Evolutionary conservation across 2,797 vertebrate genomes (phyloP), one percentile per base, ranked within the genome.

Genomic region (Tokudaia muenninki): DNA sequence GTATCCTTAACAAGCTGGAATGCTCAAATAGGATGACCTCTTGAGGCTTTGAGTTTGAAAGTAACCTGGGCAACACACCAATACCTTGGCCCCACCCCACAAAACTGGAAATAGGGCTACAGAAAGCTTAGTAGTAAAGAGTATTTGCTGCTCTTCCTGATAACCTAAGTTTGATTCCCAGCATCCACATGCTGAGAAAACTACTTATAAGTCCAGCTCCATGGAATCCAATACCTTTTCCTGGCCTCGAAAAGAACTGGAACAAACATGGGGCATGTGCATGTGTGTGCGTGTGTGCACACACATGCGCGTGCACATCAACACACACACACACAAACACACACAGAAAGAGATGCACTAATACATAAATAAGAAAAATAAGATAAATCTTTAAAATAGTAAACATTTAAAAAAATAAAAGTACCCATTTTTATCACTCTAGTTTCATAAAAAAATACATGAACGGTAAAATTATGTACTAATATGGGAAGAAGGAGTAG

Each of bases 371-470:
- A 74, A 37, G 24, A 34, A 77, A 41, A 65, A 78, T 63, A 90
- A 16, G 47, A 67, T 50, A 67, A 24, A n/a, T 67, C 44, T 70
- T 70, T 87, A 5, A n/a, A 70, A 70, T 70, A 67, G 31, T 67
- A 67, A 63, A 41, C 16, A 63, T 61, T 83, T 63, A 6, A 63
- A 82, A 52, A 29, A 75, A 41, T 74, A 94, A 96, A 96, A 92
- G 52, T 34, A 92, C 1, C 24, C 22, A 81, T 29, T 95, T 92
- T 80, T 92, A 78, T 22, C 37, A 92, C 29, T 87, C 6, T 55
- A 89, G 19, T 91, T 95, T 59, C 75, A 94, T 88, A 79, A 95
- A 95, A 88, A n/a, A 93, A 93, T 17, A 12, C 61, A 65, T 8
- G 34, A 90, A 37, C 34, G 41, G 19, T 84, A 96, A 95, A 97